Evolutionary conservation across 1,140 invertebrate species (phyloP).

Genomic region (Temnothorax nylanderi): DNA sequence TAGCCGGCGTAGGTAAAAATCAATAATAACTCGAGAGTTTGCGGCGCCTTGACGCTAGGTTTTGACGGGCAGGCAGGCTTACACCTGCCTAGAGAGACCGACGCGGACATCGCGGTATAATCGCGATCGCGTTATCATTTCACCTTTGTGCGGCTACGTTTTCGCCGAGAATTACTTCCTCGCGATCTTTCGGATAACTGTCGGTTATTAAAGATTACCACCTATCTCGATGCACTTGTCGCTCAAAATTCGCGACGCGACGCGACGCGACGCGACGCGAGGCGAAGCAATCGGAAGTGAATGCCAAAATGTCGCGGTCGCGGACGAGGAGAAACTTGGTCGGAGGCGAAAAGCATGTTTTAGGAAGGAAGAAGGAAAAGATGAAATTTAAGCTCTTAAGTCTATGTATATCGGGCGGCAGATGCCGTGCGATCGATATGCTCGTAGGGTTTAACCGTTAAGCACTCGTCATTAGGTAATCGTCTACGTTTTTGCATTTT

Average conservation of each 20-base stretch:
- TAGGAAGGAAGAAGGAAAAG: neutral
- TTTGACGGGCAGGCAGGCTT: neutral
- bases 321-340: neutral
- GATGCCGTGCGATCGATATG: no score
- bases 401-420: no score
- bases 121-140: neutral
- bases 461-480: no score
- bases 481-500: no score
- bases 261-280: no score
- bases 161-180: neutral
- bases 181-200: neutral
- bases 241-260: neutral
- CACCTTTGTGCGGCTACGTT: neutral
- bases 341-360: neutral
- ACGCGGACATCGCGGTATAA: no score
- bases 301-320: neutral
- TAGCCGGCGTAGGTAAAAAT: slow-evolving; percentile 34
- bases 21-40: slow-evolving; percentile 47
- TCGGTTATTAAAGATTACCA: slow-evolving; percentile 7
- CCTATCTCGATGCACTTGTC: neutral
- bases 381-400: neutral
- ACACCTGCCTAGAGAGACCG: neutral
- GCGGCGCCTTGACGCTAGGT: neutral
- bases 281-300: neutral
- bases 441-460: no score